Conservation (phyloP, 2,888 invertebrate genomes). For the Allacma fusca region DNA sequence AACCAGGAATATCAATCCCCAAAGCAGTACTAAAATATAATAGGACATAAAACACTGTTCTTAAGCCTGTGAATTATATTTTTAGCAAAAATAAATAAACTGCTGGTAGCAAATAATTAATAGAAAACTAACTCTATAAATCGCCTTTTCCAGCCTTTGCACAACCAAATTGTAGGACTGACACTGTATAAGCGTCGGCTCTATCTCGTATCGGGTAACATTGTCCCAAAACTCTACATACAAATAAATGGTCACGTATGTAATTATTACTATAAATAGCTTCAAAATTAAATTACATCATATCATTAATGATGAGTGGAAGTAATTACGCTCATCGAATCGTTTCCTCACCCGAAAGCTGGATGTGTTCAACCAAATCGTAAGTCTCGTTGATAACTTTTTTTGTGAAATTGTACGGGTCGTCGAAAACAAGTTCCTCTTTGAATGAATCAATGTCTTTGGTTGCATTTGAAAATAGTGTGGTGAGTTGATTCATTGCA, state of each 20-base stretch:
- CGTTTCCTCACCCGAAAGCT: neutral
- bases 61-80: no score
- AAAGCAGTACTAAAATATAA: no score
- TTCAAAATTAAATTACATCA: no score
- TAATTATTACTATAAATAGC: no score
- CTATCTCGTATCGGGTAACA: neutral
- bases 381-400: neutral
- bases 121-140: neutral
- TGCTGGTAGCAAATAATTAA: no score
- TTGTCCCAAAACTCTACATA: neutral
- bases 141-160: neutral
- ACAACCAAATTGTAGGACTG: conserved; percentile 12
- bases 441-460: neutral
- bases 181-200: neutral
- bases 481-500: neutral
- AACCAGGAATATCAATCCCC: no score
- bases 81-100: no score
- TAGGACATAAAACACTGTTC: no score
- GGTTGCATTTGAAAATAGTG: neutral
- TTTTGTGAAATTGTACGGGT: neutral
- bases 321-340: neutral
- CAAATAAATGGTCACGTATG: neutral
- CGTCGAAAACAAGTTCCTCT: neutral
- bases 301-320: no score
- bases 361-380: neutral